A percentile compares a stretch with the other conserved stretches of the same genome.
These are phyloP conservation scores for Leguminivora glycinivorella DNA, from an alignment of 1,140 invertebrate genomes.

Conservation along the genomic window DNA sequence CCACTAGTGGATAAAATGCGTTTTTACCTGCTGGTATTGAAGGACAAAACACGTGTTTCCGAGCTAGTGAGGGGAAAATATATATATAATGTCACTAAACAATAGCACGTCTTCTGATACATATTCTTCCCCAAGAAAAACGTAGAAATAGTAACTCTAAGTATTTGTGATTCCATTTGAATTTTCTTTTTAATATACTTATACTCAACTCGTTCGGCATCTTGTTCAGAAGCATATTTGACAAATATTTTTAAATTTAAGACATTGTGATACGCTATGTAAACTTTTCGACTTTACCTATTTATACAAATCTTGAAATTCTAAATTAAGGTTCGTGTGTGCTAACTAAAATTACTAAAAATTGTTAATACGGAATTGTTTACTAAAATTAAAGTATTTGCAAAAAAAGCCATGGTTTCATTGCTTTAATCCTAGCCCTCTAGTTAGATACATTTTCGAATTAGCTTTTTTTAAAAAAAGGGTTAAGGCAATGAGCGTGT, in stretches of 20 bases:
- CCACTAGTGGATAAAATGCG: no score
- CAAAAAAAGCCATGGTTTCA: constrained; percentile 56
- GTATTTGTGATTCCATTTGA: not conserved
- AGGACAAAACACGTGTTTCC: no score
- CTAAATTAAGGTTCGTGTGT: constrained; percentile 29
- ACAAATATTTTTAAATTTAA: not conserved
- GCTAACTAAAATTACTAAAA: constrained; percentile 47
- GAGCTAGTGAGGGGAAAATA: no score
- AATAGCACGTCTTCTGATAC: not conserved
- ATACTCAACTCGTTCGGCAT: not conserved
- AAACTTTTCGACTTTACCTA: constrained; percentile 8
- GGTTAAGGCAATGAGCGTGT: constrained; percentile 76
- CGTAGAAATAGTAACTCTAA: not conserved
- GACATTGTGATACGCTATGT: constrained; percentile 24
- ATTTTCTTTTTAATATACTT: not conserved
- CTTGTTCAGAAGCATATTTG: not conserved
- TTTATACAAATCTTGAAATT: constrained; percentile 24
- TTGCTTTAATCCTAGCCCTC: constrained; percentile 71
- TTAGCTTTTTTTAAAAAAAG: constrained; percentile 46
- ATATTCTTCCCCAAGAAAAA: not conserved
- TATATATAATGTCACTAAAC: not conserved
- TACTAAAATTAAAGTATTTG: constrained; percentile 16
- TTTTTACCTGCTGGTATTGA: no score
- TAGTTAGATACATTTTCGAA: constrained; percentile 6
- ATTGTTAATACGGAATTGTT: constrained; percentile 33